A percentile compares a stretch with the other conserved stretches of the same genome.
phyloP scores from a whole-genome alignment of 2,113 vertebrate genomes.

The Catagonus wagneri region DNA sequence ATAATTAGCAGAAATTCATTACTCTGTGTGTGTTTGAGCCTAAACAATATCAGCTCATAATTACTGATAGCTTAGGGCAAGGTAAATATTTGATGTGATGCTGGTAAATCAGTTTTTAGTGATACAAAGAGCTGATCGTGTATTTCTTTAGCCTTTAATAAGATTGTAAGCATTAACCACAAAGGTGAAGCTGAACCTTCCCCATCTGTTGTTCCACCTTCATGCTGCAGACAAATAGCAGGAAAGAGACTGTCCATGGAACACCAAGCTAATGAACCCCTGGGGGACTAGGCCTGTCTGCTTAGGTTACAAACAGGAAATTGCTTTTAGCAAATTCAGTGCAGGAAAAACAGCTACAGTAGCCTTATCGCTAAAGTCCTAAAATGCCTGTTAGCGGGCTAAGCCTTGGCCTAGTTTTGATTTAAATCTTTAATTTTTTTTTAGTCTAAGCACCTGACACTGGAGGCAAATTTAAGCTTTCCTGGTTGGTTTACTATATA shows the following conservation, averaged over 20 bases:
- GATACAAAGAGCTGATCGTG: slow-evolving; percentile 67
- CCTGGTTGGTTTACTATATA: neutral
- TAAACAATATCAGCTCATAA: slow-evolving; percentile 85
- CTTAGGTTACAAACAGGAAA: slow-evolving; percentile 85
- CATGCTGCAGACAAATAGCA: slow-evolving; percentile 66
- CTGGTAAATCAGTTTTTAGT: slow-evolving; percentile 82
- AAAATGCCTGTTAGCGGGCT: neutral
- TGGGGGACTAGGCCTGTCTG: slow-evolving; percentile 77
- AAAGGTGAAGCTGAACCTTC: slow-evolving; percentile 82
- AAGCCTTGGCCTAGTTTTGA: slow-evolving; percentile 55
- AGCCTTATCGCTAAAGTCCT: slow-evolving; percentile 36
- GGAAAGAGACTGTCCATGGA: slow-evolving; percentile 65
- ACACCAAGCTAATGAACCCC: slow-evolving; percentile 89
- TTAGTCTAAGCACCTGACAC: neutral
- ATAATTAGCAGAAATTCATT: slow-evolving; percentile 87
- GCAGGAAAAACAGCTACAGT: slow-evolving; percentile 65
- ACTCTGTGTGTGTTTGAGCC: slow-evolving; percentile 78
- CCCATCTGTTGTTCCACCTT: slow-evolving; percentile 69
- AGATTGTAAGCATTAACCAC: slow-evolving; percentile 81
- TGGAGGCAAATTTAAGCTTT: slow-evolving; percentile 53
- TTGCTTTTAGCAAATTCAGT: slow-evolving; percentile 82
- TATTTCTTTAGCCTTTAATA: slow-evolving; percentile 86
- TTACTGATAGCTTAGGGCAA: slow-evolving; percentile 84
- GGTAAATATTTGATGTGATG: slow-evolving; percentile 84
- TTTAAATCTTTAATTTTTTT: slow-evolving; percentile 59